Conservation (phyloP, 2,888 invertebrate species). For the Zootermopsis nevadensis region DNA sequence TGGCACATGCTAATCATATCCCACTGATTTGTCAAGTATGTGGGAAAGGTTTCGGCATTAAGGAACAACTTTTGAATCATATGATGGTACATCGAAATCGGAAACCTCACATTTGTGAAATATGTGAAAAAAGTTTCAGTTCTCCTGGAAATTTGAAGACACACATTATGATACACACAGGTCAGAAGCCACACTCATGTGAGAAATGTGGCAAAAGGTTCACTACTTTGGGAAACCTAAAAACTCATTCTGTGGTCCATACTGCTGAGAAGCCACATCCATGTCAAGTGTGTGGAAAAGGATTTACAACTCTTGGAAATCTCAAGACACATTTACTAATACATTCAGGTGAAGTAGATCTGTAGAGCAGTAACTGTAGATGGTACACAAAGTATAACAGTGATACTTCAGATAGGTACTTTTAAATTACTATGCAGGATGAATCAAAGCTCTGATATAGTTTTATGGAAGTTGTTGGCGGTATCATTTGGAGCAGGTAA, state of each 20-base stretch:
- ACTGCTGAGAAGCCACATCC: conserved; percentile 35
- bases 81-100: conserved; percentile 28
- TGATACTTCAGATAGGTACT: too few relatives aligned
- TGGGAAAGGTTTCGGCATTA: conserved; percentile 24
- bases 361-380: neutral
- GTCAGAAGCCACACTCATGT: conserved; percentile 39
- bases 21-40: conserved; percentile 26
- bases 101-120: conserved; percentile 37
- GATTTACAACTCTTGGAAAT: conserved; percentile 34
- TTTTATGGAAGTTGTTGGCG: too few relatives aligned
- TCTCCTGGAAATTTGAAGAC: conserved; percentile 36
- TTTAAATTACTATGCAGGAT: too few relatives aligned
- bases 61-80: conserved; percentile 33
- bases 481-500: too few relatives aligned
- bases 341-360: conserved; percentile 30
- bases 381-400: too few relatives aligned
- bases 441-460: too few relatives aligned
- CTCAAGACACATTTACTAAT: conserved; percentile 33
- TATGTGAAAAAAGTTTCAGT: conserved; percentile 36
- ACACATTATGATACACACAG: conserved; percentile 35
- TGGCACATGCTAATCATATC: conserved; percentile 25
- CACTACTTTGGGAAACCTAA: conserved; percentile 36
- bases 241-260: conserved; percentile 34
- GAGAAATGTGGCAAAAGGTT: conserved; percentile 45
- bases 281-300: conserved; percentile 33